Base-by-base conservation (phyloP, 1,140 invertebrate genomes). In the Sitobion miscanthi region DNA sequence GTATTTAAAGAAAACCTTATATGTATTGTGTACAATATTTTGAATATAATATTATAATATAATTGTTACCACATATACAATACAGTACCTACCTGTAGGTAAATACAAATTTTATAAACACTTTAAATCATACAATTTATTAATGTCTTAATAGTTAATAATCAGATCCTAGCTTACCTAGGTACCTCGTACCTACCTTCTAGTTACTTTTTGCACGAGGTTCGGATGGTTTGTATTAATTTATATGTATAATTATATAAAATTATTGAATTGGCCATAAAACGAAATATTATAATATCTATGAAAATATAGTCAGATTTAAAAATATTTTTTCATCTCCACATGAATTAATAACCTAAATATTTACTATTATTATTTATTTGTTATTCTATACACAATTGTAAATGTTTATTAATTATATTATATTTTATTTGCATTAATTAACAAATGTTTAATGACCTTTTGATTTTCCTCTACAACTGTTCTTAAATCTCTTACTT, bases 381-480 rank as follows among this genome's bases (percentile, higher is more conserved):
- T 54, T 54, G 20, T 69, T 77, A 77, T 77, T 77, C 5, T n/a
- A 23, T 35, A 77, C 8, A 77, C 30, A 77, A 17, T 77, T 77
- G 14, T 77, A 17, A n/a, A 77, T 77, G 62, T 14, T n/a, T n/a
- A 77, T 77, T 77, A 77, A 77, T n/a, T n/a, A 35, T 88, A 88
- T 42, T 57, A n/a, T 52, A 42, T 30, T 90, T 42, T 92, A 92
- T 92, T 92, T 30, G 82, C 45, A 86, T 93, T 93, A 3, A 57
- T 85, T 2, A 93, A 54, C 25, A 93, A 93, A 83, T 93, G 91
- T 86, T 83, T 85, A 45, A 93, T 93, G 25, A 93, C 77, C 11
- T 93, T 93, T 93, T 93, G 91, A 86, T 93, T 93, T 85, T 85
- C 52, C 42, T 93, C 91, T n/a, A 93, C 82, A 23, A 93, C 49